These are phyloP conservation scores for Exocentrus adspersus DNA, from an alignment of 2,888 invertebrate genomes.

Conservation along the genomic window DNA sequence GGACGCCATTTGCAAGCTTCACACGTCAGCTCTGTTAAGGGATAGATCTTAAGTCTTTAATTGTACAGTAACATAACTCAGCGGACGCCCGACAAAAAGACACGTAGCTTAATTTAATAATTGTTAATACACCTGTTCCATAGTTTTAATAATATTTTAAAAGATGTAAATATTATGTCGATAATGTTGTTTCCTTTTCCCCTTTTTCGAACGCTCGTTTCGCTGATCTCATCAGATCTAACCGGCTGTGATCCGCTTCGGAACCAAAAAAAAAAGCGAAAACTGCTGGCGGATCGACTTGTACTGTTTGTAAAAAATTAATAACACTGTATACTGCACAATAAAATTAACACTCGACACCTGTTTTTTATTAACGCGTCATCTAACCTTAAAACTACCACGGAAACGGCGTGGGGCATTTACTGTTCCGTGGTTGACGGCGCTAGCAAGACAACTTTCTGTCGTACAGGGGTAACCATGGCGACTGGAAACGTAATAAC, in stretches of 20 bases:
- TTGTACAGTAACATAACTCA: background rate
- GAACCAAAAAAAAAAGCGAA: constrained; percentile 45
- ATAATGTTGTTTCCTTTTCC: constrained; percentile 33
- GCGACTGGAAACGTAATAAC: constrained; percentile 59
- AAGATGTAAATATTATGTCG: constrained; percentile 31
- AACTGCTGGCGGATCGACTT: constrained; percentile 51
- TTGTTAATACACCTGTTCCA: constrained; percentile 23
- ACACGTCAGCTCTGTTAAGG: too few relatives aligned
- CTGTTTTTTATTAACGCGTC: background rate
- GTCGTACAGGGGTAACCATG: constrained; percentile 55
- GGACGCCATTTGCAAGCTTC: too few relatives aligned
- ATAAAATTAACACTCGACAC: constrained; percentile 34
- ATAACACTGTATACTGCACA: constrained; percentile 43
- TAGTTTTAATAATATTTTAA: constrained; percentile 35
- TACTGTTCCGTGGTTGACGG: too few relatives aligned
- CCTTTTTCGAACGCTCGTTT: constrained; percentile 44
- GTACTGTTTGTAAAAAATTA: constrained; percentile 51
- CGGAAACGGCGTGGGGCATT: too few relatives aligned
- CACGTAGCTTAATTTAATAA: constrained; percentile 16
- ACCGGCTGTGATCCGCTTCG: constrained; percentile 54
- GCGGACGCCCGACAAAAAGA: too few relatives aligned
- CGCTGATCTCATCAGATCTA: constrained; percentile 54
- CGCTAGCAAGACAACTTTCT: constrained; percentile 26
- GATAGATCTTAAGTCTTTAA: too few relatives aligned
- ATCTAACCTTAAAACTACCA: too few relatives aligned